Evolutionary conservation across 2,113 vertebrate genomes (phyloP).

Genomic region (Gnathochromis pfefferi): DNA sequence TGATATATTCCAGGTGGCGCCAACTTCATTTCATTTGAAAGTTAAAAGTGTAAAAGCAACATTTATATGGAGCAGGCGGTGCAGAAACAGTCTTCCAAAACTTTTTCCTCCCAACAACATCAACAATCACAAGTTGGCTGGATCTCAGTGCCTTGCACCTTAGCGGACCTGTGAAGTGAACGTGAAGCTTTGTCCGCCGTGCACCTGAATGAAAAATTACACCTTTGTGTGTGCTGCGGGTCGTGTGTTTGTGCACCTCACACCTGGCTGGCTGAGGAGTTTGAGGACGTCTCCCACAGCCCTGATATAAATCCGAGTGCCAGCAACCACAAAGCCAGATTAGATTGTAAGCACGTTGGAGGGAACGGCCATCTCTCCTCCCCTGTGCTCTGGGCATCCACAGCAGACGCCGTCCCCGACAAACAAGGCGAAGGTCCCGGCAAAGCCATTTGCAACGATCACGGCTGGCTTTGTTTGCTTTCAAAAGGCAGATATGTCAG

Average conservation of each 20-base stretch:
- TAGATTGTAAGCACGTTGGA: background rate
- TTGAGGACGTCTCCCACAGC: background rate
- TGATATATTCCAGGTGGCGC: background rate
- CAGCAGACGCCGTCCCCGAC: background rate
- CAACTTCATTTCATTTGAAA: background rate
- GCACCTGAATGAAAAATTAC: background rate
- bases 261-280: background rate
- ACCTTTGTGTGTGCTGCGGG: background rate
- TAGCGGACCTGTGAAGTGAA: background rate
- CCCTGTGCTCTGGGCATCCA: background rate
- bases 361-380: background rate
- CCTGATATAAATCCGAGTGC: conserved; percentile 9
- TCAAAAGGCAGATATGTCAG: conserved; percentile 1
- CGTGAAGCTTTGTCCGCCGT: background rate
- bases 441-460: background rate
- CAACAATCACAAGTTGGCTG: background rate
- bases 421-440: background rate
- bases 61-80: background rate
- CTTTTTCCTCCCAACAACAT: background rate
- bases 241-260: background rate
- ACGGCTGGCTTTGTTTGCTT: conserved; percentile 14
- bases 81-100: background rate
- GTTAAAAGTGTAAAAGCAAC: background rate
- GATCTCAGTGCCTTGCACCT: background rate
- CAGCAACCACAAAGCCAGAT: conserved; percentile 15